phyloP scores from a whole-genome alignment of 2,888 invertebrate species.

The Amblyteles armatorius region DNA sequence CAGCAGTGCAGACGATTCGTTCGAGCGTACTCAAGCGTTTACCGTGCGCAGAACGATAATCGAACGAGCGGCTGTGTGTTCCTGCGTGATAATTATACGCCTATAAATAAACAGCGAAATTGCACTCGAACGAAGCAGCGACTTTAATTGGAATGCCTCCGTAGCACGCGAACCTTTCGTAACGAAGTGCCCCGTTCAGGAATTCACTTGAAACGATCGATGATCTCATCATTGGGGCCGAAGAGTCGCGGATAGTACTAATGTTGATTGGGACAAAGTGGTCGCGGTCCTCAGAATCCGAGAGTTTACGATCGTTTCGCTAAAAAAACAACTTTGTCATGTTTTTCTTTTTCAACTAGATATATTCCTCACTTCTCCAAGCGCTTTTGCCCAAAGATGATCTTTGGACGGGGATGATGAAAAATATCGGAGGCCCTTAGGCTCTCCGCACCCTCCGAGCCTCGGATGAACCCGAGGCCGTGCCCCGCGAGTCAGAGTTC shows the following conservation, averaged over 20 bases:
- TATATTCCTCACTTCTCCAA: not conserved
- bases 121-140: constrained; percentile 75
- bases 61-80: constrained; percentile 70
- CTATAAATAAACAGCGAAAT: constrained; percentile 80
- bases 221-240: constrained; percentile 69
- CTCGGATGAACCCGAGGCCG: constrained; percentile 54
- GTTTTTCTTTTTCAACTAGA: not conserved
- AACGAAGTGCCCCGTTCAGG: constrained; percentile 75
- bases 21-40: constrained; percentile 31
- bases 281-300: constrained; percentile 31
- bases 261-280: constrained; percentile 51
- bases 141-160: constrained; percentile 79
- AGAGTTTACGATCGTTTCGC: constrained; percentile 36
- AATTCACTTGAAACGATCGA: constrained; percentile 78
- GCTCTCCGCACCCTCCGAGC: constrained; percentile 50
- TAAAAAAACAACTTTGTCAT: not conserved
- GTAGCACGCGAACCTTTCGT: constrained; percentile 77
- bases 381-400: constrained; percentile 38
- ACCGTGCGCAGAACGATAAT: constrained; percentile 72
- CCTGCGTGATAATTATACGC: constrained; percentile 77
- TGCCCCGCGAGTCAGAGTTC: constrained; percentile 38
- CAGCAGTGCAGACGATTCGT: constrained; percentile 25
- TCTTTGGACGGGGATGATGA: constrained; percentile 58
- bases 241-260: constrained; percentile 26
- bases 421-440: constrained; percentile 60